Conservation (phyloP, 2,797 vertebrate species). For the Syngnathus rostellatus region DNA sequence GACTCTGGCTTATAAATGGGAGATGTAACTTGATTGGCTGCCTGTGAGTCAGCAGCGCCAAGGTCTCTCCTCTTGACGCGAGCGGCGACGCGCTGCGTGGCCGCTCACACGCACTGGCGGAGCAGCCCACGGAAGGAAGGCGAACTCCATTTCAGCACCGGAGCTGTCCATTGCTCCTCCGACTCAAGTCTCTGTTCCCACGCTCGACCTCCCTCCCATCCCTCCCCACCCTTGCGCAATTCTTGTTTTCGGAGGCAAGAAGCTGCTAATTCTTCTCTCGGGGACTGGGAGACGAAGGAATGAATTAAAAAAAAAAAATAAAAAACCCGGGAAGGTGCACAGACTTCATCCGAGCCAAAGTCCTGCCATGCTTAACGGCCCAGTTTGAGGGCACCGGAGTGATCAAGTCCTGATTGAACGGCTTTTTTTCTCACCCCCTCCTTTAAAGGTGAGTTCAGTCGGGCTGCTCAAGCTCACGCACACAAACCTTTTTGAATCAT, state of each 20-base stretch:
- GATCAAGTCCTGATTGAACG: constrained; percentile 43
- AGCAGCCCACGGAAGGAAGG: constrained; percentile 27
- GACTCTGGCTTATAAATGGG: constrained; percentile 33
- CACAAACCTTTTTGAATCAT: not conserved
- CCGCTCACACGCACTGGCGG: constrained; percentile 23
- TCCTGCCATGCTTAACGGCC: constrained; percentile 66
- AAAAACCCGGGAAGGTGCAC: constrained; percentile 3
- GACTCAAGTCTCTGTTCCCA: not conserved
- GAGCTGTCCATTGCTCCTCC: constrained; percentile 61
- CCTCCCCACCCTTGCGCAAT: not conserved
- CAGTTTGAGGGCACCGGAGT: constrained; percentile 45
- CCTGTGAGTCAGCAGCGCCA: constrained; percentile 23
- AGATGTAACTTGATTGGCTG: constrained; percentile 35
- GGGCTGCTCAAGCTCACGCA: not conserved
- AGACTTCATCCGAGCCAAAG: constrained; percentile 37
- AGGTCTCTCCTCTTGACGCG: constrained; percentile 15
- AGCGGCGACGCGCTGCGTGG: constrained; percentile 4
- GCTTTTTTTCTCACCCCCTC: constrained; percentile 14
- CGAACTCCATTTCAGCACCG: constrained; percentile 65
- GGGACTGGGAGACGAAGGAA: not conserved
- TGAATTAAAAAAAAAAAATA: not conserved
- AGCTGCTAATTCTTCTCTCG: not conserved
- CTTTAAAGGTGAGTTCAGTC: constrained; percentile 50
- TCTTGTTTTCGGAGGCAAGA: not conserved
- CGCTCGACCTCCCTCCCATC: too few species aligned